phyloP scores from a whole-genome alignment of 1,140 invertebrate species.

The Papilio xuthus region DNA sequence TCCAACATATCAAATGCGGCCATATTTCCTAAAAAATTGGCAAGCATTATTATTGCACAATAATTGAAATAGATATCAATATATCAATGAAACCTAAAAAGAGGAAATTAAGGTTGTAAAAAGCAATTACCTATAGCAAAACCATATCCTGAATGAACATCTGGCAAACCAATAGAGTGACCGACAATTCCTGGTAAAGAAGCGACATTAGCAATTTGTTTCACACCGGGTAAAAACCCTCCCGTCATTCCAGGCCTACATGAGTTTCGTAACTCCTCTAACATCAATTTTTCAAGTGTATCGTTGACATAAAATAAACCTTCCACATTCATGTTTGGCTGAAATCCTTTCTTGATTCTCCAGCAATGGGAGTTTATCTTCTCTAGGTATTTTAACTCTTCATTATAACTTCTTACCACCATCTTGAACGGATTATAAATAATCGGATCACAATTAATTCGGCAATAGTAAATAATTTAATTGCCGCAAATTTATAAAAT shows the following conservation, averaged over 20 bases:
- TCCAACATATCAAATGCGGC: constrained; percentile 99
- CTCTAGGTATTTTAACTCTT: constrained; percentile 97
- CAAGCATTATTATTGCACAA: background rate
- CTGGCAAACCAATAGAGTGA: constrained; percentile 95
- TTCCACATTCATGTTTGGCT: constrained; percentile 99
- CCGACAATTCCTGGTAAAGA: constrained; percentile 99
- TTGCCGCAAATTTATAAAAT: constrained; percentile 32
- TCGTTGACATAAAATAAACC: constrained; percentile 99
- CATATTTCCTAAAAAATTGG: constrained; percentile 93
- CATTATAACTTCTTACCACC: constrained; percentile 96
- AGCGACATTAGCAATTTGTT: constrained; percentile 99
- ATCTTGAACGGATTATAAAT: constrained; percentile 76
- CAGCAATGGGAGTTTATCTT: constrained; percentile 93
- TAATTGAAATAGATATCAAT: background rate
- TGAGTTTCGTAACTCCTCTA: constrained; percentile 96
- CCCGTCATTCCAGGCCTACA: constrained; percentile 94
- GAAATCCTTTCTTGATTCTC: constrained; percentile 99
- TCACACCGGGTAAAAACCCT: constrained; percentile 98
- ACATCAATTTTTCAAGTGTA: constrained; percentile 96
- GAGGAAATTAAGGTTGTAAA: background rate
- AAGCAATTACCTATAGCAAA: constrained; percentile 94
- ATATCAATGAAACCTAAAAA: background rate
- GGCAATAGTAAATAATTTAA: background rate
- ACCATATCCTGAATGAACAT: constrained; percentile 99
- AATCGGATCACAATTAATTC: background rate